These are phyloP conservation scores for Marcusenius ussheri DNA, from an alignment of 2,113 vertebrate species.

Conservation along the genomic window DNA sequence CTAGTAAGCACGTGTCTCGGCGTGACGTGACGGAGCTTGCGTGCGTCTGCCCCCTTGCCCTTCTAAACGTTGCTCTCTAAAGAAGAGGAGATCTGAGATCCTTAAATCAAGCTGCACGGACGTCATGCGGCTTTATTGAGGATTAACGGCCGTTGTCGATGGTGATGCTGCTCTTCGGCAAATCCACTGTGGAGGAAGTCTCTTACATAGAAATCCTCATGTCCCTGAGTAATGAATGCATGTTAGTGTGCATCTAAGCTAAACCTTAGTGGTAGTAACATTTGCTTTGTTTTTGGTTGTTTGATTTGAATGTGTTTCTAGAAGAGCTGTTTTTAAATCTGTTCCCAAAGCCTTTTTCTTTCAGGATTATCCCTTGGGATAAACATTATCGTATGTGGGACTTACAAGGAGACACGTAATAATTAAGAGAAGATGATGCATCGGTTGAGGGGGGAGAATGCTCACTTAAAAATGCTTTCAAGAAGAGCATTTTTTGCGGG, in stretches of 20 bases:
- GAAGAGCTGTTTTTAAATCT: constrained; percentile 73
- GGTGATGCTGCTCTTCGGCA: constrained; percentile 22
- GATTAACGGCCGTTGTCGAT: constrained; percentile 62
- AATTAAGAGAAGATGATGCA: constrained; percentile 84
- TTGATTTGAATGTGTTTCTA: constrained; percentile 52
- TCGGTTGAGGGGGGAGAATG: constrained; percentile 69
- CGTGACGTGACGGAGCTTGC: constrained; percentile 82
- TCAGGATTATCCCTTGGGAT: constrained; percentile 82
- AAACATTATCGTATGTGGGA: constrained; percentile 81
- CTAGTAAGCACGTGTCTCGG: constrained; percentile 79
- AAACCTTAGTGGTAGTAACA: constrained; percentile 12
- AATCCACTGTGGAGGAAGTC: neutral
- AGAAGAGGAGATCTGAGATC: constrained; percentile 73
- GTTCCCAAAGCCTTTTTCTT: constrained; percentile 89
- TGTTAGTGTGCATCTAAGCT: neutral
- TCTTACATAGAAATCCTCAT: neutral
- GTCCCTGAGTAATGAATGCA: neutral
- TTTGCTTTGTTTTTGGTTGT: constrained; percentile 11
- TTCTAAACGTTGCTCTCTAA: constrained; percentile 67
- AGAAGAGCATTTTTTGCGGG: constrained; percentile 80
- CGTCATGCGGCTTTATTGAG: constrained; percentile 82
- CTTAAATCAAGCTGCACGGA: constrained; percentile 85
- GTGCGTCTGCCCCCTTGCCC: constrained; percentile 59
- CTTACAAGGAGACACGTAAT: constrained; percentile 81
- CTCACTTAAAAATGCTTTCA: constrained; percentile 77